Evolutionary conservation across 2,888 invertebrate species (phyloP).

Genomic region (Drosophila merina): DNA sequence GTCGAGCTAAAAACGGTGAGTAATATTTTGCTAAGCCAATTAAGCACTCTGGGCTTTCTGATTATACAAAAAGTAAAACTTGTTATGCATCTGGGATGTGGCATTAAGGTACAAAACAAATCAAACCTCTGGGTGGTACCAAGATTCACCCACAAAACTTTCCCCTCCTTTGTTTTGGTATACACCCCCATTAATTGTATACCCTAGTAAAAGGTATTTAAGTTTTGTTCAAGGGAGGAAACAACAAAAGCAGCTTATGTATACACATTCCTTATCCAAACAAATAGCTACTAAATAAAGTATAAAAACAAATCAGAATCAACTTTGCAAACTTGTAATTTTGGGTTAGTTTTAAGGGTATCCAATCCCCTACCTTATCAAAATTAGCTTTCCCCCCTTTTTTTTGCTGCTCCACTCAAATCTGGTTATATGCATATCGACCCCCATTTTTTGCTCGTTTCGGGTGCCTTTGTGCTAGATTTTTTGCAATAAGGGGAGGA

Average conservation of each 20-base stretch:
- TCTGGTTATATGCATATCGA: constrained; percentile 1
- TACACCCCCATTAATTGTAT: constrained; percentile 37
- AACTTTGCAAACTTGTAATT: neutral
- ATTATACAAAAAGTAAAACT: constrained; percentile 35
- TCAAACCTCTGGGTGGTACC: neutral
- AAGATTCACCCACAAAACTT: neutral
- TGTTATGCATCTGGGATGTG: neutral
- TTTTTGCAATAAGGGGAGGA: neutral
- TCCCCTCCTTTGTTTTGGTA: constrained; percentile 29
- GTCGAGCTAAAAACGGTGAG: constrained; percentile 64
- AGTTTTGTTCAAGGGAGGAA: neutral
- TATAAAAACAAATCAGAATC: neutral
- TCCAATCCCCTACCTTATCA: neutral
- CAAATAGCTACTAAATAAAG: neutral
- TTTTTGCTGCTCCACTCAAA: neutral
- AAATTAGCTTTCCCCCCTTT: neutral
- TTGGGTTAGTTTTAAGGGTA: neutral
- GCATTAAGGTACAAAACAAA: neutral
- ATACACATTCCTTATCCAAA: neutral
- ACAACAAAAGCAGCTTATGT: neutral
- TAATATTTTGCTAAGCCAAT: constrained; percentile 68
- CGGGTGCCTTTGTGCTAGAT: constrained; percentile 24
- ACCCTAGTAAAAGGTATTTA: neutral
- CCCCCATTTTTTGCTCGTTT: constrained; percentile 3
- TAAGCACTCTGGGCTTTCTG: constrained; percentile 36